Percentiles rank a stretch among this genome's conserved stretches.
These are phyloP conservation scores for Chitala chitala DNA, from an alignment of 2,113 vertebrate species.

Conservation along the genomic window DNA sequence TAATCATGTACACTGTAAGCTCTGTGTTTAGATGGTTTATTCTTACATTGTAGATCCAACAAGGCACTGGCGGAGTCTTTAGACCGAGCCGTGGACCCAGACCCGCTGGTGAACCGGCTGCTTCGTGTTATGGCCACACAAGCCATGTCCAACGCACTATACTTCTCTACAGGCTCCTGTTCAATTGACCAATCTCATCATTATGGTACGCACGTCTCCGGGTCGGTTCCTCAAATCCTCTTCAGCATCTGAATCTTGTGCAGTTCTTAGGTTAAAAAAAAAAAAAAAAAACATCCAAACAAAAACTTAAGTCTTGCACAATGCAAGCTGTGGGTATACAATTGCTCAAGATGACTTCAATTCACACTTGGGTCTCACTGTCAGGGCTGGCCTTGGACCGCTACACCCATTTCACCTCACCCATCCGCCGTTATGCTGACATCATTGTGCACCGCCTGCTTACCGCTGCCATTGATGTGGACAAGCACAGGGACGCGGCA, in stretches of 20 bases:
- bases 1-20: no score
- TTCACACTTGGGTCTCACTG: constrained; percentile 3
- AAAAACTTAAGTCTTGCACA: not conserved
- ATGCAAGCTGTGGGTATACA: not conserved
- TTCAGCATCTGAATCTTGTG: no score
- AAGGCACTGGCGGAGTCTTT: constrained; percentile 84
- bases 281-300: no score
- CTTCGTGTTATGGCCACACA: constrained; percentile 86
- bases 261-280: no score
- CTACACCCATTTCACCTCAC: constrained; percentile 96
- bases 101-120: constrained; percentile 78
- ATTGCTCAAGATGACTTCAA: no score
- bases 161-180: constrained; percentile 82
- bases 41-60: constrained; percentile 70
- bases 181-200: constrained; percentile 76
- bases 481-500: constrained; percentile 35
- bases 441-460: constrained; percentile 83
- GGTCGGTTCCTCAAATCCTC: not conserved
- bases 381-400: constrained; percentile 86
- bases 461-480: constrained; percentile 61
- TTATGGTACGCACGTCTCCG: constrained; percentile 62
- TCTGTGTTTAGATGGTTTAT: not conserved
- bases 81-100: constrained; percentile 77
- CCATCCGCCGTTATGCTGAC: constrained; percentile 92
- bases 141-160: constrained; percentile 88